Percentiles rank a stretch among this genome's conserved stretches.
Evolutionary conservation across 2,888 invertebrate species (phyloP).

Genomic region (Torymus tubicola): DNA sequence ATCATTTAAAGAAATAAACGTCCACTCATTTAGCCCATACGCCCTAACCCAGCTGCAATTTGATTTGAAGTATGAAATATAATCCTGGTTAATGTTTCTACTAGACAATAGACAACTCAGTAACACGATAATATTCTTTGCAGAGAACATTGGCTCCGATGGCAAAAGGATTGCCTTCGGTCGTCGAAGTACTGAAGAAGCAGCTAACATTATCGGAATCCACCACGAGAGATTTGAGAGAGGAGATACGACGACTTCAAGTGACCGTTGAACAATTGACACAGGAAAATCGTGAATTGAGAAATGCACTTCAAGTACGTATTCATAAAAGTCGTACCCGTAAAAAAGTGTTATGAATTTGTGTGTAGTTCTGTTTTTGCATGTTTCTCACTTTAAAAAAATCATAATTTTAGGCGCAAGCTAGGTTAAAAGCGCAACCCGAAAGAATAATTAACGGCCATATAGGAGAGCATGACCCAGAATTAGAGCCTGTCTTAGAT

Average conservation of each 20-base stretch:
- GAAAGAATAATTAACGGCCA: constrained; percentile 70
- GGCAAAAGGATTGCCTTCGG: constrained; percentile 72
- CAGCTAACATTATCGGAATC: constrained; percentile 82
- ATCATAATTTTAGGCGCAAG: constrained; percentile 57
- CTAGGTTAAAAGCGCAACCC: constrained; percentile 55
- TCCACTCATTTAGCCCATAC: constrained; percentile 20
- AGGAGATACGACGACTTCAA: constrained; percentile 81
- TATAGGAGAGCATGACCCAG: constrained; percentile 76
- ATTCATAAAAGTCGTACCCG: constrained; percentile 1
- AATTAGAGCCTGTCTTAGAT: constrained; percentile 78
- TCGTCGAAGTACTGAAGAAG: constrained; percentile 77
- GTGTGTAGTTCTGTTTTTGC: background rate
- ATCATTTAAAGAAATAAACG: constrained; percentile 20
- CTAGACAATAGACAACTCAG: too few relatives aligned
- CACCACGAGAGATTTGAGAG: constrained; percentile 82
- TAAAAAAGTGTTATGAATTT: background rate
- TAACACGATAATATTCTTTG: constrained; percentile 51
- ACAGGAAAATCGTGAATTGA: constrained; percentile 87
- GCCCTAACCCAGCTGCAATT: constrained; percentile 19
- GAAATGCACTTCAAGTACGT: constrained; percentile 77
- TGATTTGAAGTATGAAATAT: constrained; percentile 33
- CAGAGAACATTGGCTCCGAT: constrained; percentile 70
- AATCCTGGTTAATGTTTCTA: constrained; percentile 5
- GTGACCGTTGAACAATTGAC: constrained; percentile 86
- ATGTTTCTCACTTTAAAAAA: background rate